Evolutionary conservation across 2,888 invertebrate genomes (phyloP).

Genomic region (Acrobasis repandana): DNA sequence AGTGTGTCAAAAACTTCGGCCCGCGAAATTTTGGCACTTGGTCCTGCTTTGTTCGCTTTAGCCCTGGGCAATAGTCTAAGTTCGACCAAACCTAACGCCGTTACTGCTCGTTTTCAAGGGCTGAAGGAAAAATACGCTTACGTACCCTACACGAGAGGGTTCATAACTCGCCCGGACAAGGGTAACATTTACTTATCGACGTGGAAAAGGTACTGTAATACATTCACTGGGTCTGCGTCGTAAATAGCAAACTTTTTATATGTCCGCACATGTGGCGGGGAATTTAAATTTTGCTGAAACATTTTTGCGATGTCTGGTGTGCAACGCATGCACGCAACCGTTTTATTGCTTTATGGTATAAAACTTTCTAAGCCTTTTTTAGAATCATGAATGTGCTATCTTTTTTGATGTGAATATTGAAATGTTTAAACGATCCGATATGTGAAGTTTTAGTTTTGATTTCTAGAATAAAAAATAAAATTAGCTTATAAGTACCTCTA

Average conservation of each 20-base stretch:
- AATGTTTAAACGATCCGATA: too few relatives aligned
- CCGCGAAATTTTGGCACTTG: too few relatives aligned
- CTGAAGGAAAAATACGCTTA: slow-evolving; percentile 55
- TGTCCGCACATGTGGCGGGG: slow-evolving; percentile 38
- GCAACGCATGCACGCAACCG: slow-evolving; percentile 2
- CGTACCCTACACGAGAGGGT: slow-evolving; percentile 52
- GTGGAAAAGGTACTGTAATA: slow-evolving; percentile 72
- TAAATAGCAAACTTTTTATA: slow-evolving; percentile 60
- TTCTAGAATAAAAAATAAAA: too few relatives aligned
- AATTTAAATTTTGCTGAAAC: slow-evolving; percentile 52
- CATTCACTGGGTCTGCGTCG: slow-evolving; percentile 55
- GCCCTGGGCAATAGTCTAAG: too few relatives aligned
- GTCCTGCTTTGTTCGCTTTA: too few relatives aligned
- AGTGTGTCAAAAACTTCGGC: too few relatives aligned
- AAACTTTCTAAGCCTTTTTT: neutral
- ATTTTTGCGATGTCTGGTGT: slow-evolving; percentile 32
- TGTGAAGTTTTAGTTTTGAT: too few relatives aligned
- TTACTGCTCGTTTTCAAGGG: slow-evolving; percentile 34
- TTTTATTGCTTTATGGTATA: neutral
- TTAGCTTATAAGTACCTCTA: too few relatives aligned
- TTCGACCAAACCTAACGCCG: too few relatives aligned
- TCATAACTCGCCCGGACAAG: slow-evolving; percentile 68
- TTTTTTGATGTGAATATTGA: too few relatives aligned
- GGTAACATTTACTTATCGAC: slow-evolving; percentile 78
- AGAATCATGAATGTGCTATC: neutral